Base-by-base conservation (phyloP, 2,113 vertebrate genomes). In the Odontophorus gujanensis region DNA sequence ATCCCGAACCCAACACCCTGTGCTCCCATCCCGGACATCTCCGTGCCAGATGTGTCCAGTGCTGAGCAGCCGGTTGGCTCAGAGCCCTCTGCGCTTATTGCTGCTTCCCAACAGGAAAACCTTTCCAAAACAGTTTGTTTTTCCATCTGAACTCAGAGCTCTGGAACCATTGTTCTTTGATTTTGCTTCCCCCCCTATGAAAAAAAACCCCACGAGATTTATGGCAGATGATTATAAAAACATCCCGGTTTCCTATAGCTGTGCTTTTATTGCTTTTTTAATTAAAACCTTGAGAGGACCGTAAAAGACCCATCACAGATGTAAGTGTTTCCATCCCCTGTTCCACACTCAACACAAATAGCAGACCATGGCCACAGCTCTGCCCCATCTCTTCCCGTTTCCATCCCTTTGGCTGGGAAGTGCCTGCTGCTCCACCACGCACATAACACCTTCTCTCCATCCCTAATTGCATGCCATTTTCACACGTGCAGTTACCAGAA, bases 391-490 rank as follows among this genome's bases (percentile, higher is more conserved):
- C 51, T 53, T 26, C 15, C 51, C 26, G 16, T 53, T 53, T 30
- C 51, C 51, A 53, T 30, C 19, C 45, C 40, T 69, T 76, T 50
- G 30, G 68, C 72, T 79, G 17, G 62, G 59, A 89, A 20, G 42
- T 36, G 67, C 59, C 66, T 87, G 22, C 65, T 76, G 3, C 48
- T 47, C 48, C 76, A 57, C 14, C 53, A 81, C 36, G 43, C 75
- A 43, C 30, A 65, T 34, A 67, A 57, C 90, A 93, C 90, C 75
- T 94, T 87, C 80, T 65, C 79, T 92, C 58, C 53, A 77, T 40
- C 72, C 75, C 61, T 81, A 93, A 88, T 45, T 94, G 40, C 18
- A 13, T 81, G 92, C 76, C 72, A 22, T 79, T 96, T 96, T 96
- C 89, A 83, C 53, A 26, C 15, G 1, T 10, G 21, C 58, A 86